These are phyloP conservation scores for Lathamus discolor DNA, from an alignment of 2,113 vertebrate genomes.

Conservation along the genomic window DNA sequence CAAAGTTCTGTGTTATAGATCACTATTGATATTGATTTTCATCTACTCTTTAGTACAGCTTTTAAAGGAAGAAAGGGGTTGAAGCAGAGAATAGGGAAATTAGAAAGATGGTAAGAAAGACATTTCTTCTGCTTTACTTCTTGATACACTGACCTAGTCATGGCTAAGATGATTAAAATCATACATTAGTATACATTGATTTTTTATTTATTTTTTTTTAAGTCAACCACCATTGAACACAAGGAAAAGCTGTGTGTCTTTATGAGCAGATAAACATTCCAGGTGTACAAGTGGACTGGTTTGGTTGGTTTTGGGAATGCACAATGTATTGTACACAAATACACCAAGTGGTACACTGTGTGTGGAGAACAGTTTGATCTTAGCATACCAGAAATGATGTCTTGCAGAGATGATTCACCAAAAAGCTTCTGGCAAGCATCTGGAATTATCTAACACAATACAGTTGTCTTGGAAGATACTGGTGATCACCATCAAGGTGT, in stretches of 20 bases:
- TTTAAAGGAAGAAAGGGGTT: background rate
- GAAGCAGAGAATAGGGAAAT: background rate
- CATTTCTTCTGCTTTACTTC: background rate
- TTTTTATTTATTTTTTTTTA: background rate
- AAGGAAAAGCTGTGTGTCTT: background rate
- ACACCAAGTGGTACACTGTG: background rate
- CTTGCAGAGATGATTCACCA: background rate
- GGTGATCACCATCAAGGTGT: background rate
- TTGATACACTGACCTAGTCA: background rate
- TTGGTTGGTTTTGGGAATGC: background rate
- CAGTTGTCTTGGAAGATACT: background rate
- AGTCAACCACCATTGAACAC: background rate
- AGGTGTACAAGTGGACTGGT: background rate
- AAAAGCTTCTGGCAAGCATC: background rate
- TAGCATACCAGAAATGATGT: background rate
- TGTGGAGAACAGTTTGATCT: background rate
- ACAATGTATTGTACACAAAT: background rate
- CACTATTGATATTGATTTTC: constrained; percentile 4
- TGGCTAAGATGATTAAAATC: background rate
- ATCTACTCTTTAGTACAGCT: constrained; percentile 1
- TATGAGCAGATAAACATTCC: background rate
- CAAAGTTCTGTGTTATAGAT: background rate
- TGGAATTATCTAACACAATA: background rate
- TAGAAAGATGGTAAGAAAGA: background rate
- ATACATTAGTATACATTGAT: background rate